Percentiles rank a stretch among this genome's conserved stretches.
phyloP scores from a whole-genome alignment of 2,888 invertebrate genomes.

The Drosophila fungiperda region DNA sequence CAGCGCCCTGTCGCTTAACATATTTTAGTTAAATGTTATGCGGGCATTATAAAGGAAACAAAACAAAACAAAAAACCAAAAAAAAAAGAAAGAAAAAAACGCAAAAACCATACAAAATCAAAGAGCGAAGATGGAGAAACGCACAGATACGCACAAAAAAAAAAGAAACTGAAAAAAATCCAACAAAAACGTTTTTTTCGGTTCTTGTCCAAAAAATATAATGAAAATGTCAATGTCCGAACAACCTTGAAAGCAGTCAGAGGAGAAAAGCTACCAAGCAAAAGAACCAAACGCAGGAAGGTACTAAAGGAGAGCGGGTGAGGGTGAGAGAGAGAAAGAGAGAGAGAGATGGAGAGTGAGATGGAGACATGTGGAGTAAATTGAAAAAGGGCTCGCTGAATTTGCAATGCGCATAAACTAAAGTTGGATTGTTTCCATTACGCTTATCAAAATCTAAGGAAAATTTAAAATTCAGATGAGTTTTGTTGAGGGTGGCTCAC shows the following conservation, averaged over 20 bases:
- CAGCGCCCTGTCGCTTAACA: slow-evolving; percentile 52
- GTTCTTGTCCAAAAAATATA: slow-evolving; percentile 71
- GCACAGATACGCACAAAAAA: slow-evolving; percentile 53
- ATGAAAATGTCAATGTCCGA: slow-evolving; percentile 85
- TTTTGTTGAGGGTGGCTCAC: slow-evolving; percentile 13
- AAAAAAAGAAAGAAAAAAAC: slow-evolving; percentile 26
- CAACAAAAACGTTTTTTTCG: slow-evolving; percentile 49
- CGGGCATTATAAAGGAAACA: slow-evolving; percentile 63
- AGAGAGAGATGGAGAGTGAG: slow-evolving; percentile 19
- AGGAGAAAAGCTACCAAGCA: slow-evolving; percentile 76
- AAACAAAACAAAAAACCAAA: slow-evolving; percentile 20
- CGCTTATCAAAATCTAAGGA: slow-evolving; percentile 48
- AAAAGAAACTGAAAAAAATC: slow-evolving; percentile 34
- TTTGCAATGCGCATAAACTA: slow-evolving; percentile 75
- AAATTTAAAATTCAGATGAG: slow-evolving; percentile 63
- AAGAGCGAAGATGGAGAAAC: slow-evolving; percentile 61
- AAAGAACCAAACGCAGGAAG: slow-evolving; percentile 47
- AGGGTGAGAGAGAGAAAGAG: slow-evolving; percentile 7
- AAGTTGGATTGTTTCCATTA: slow-evolving; percentile 34
- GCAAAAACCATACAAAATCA: slow-evolving; percentile 56
- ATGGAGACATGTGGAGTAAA: slow-evolving; percentile 17
- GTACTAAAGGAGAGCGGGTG: slow-evolving; percentile 24
- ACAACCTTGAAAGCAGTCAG: slow-evolving; percentile 85
- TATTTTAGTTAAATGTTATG: slow-evolving; percentile 70
- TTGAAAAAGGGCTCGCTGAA: slow-evolving; percentile 61